These are phyloP conservation scores for Drosophila pseudotalamancana DNA, from an alignment of 2,888 invertebrate species.

Conservation along the genomic window DNA sequence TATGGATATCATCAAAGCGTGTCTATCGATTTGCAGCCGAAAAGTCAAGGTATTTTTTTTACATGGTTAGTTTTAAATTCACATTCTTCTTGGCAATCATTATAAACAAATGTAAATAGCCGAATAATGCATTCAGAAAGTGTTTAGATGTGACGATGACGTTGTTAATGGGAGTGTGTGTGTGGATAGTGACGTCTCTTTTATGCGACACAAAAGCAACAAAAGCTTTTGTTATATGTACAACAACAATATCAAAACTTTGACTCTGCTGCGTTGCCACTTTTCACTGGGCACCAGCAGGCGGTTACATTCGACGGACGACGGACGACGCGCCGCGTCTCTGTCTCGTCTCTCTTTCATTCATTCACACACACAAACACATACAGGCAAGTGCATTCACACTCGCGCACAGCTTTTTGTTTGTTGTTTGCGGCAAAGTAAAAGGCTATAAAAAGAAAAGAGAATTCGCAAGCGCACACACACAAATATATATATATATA, in stretches of 20 bases:
- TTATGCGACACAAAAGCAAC: slow-evolving; percentile 27
- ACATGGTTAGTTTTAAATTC: background rate
- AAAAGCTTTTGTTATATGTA: slow-evolving; percentile 37
- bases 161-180: background rate
- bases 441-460: slow-evolving; percentile 70
- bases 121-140: slow-evolving; percentile 14
- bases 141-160: slow-evolving; percentile 1
- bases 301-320: slow-evolving; percentile 27
- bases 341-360: slow-evolving; percentile 53
- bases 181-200: slow-evolving; percentile 52
- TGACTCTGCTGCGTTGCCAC: slow-evolving; percentile 68
- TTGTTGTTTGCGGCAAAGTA: slow-evolving; percentile 63
- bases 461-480: slow-evolving; percentile 42
- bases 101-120: slow-evolving; percentile 24
- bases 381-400: slow-evolving; percentile 3
- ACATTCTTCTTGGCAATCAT: slow-evolving; percentile 15
- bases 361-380: slow-evolving; percentile 53
- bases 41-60: background rate
- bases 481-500: slow-evolving; percentile 5
- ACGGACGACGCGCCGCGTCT: slow-evolving; percentile 16
- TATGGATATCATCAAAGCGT: slow-evolving; percentile 21
- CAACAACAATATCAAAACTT: slow-evolving; percentile 23
- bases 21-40: slow-evolving; percentile 29
- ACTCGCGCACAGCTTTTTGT: slow-evolving; percentile 26
- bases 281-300: slow-evolving; percentile 55